Evolutionary conservation across 2,797 vertebrate genomes (phyloP).

Genomic region (Rhynchotus rufescens): DNA sequence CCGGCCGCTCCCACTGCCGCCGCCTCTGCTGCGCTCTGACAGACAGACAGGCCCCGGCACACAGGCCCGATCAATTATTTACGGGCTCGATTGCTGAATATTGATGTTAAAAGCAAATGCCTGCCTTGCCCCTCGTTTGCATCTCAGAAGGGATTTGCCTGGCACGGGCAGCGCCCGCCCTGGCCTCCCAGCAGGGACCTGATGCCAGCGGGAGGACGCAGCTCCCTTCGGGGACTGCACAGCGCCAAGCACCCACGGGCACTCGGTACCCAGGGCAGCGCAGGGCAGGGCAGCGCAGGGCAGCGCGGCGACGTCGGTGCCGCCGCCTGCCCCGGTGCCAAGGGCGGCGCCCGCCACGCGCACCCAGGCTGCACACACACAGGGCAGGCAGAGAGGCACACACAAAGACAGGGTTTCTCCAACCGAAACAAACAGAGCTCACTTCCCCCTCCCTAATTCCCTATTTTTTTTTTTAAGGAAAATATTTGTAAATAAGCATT

Average conservation of each 20-base stretch:
- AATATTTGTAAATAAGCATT: conserved; percentile 44
- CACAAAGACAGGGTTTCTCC: not conserved
- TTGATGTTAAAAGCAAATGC: conserved; percentile 91
- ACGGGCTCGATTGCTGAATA: conserved; percentile 88
- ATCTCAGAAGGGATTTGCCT: not conserved
- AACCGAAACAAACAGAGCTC: not conserved
- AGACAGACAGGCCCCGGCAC: conserved; percentile 85
- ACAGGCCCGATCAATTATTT: conserved; percentile 87
- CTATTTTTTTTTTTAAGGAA: not conserved
- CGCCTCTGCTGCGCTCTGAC: conserved; percentile 45
- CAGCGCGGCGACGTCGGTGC: too few relatives aligned
- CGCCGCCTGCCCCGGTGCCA: too few relatives aligned
- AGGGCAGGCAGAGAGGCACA: not conserved
- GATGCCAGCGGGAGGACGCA: not conserved
- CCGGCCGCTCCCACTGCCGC: conserved; percentile 27
- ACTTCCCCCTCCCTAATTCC: not conserved
- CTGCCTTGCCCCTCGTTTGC: not conserved
- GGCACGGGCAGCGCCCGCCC: not conserved
- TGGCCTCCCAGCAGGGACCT: not conserved
- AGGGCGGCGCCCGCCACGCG: too few relatives aligned
- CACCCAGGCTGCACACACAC: not conserved
- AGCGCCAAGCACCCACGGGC: too few relatives aligned
- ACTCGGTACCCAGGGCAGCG: too few relatives aligned
- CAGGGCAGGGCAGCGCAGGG: too few relatives aligned
- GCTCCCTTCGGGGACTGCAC: too few relatives aligned